Base-by-base conservation (phyloP, 2,113 vertebrate genomes). In the Aix galericulata region DNA sequence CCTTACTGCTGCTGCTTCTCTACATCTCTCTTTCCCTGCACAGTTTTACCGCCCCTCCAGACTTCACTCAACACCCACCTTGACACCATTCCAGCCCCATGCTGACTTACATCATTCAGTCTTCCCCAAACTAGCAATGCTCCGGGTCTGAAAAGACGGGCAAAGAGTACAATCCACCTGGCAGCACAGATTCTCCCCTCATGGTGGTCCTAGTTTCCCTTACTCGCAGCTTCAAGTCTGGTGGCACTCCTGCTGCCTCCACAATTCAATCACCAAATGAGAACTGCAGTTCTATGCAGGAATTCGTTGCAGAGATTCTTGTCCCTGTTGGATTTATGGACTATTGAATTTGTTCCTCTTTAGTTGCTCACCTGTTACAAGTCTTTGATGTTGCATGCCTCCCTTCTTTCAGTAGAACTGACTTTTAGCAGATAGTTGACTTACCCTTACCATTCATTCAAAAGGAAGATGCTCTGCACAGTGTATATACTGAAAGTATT, bases 231-330 rank as follows among this genome's bases (percentile, higher is more conserved):
- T 14, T 9, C 6, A 73, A 40, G 20, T 20, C 55, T n/a, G 26
- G 26, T 9, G 29, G 36, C 38, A 11, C 13, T 5, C 3, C 26
- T 26, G 48, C 66, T 38, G 66, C 48, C 40, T n/a, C 58, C 26
- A 2, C 36, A 26, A 6, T 5, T 14, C 29, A 4, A 4, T 8
- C 25, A 5, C 63, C 18, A 6, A 18, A 1, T 4, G 25, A 62
- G 72, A 76, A n/a, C 52, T 7, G 22, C 72, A 11, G 42, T 13
- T 56, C 48, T 8, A 5, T 2, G 3, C 16, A 13, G n/a, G 60
- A 58, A 38, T 22, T n/a, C n/a, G 18, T 32, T 20, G 31, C 32
- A 58, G 56, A 58, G 55, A 58, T 32, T 32, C 18, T 58, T 58
- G 17, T 58, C 31, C 18, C 31, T 58, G 32, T 32, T 23, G 34